phyloP scores from a whole-genome alignment of 2,888 invertebrate genomes.

The Ischnus inquisitorius region DNA sequence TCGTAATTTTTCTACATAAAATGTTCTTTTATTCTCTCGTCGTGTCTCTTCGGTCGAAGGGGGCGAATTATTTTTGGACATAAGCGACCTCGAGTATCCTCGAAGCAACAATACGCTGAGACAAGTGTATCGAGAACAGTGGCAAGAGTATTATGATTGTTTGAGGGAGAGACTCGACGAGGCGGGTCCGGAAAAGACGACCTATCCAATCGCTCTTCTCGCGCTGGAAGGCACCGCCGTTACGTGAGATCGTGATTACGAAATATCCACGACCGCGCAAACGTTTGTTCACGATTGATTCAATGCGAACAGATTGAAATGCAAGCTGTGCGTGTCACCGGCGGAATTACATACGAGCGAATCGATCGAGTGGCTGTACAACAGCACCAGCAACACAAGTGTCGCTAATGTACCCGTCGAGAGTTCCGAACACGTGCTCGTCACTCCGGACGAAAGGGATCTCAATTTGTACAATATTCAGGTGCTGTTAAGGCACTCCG shows the following conservation, averaged over 20 bases:
- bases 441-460: slow-evolving; percentile 85
- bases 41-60: slow-evolving; percentile 40
- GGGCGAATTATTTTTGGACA: slow-evolving; percentile 70
- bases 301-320: slow-evolving; percentile 84
- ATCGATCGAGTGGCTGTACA: slow-evolving; percentile 86
- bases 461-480: slow-evolving; percentile 87
- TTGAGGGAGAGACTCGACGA: slow-evolving; percentile 81
- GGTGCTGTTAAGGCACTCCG: slow-evolving; percentile 51
- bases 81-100: slow-evolving; percentile 85
- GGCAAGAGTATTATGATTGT: slow-evolving; percentile 87
- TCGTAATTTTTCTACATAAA: neutral
- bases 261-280: neutral
- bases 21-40: too few species aligned
- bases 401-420: slow-evolving; percentile 81
- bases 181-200: slow-evolving; percentile 82
- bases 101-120: slow-evolving; percentile 83
- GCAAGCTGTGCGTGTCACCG: slow-evolving; percentile 87
- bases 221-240: slow-evolving; percentile 86
- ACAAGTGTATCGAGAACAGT: slow-evolving; percentile 84
- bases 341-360: slow-evolving; percentile 81
- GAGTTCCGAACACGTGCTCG: slow-evolving; percentile 84
- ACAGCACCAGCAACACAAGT: slow-evolving; percentile 76
- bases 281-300: neutral
- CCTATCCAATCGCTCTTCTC: slow-evolving; percentile 82
- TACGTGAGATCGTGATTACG: slow-evolving; percentile 76